Conservation (phyloP, 2,113 vertebrate genomes). For the Herpailurus yagouaroundi region DNA sequence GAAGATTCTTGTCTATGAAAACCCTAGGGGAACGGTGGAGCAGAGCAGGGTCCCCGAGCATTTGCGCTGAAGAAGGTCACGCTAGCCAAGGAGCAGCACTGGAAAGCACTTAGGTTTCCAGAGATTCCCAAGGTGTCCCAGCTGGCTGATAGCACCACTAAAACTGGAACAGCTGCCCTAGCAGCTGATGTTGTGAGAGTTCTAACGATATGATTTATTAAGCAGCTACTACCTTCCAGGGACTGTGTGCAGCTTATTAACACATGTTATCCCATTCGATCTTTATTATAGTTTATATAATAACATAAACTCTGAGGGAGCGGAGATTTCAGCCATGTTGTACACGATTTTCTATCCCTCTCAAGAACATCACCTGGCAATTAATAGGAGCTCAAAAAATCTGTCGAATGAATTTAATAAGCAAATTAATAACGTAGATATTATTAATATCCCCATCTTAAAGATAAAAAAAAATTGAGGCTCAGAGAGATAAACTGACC, state of each 20-base stretch:
- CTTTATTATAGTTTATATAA: background rate
- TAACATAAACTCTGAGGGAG: background rate
- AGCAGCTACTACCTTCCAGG: background rate
- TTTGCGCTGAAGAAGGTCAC: background rate
- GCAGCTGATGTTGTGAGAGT: background rate
- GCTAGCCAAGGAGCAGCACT: background rate
- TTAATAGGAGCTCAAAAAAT: background rate
- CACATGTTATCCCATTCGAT: background rate
- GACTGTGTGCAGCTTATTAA: background rate
- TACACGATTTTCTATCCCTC: background rate
- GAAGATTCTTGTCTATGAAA: background rate
- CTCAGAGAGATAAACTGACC: background rate
- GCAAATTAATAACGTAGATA: background rate
- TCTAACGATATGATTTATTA: background rate
- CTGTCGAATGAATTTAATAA: background rate
- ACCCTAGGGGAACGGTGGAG: background rate
- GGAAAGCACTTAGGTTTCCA: background rate
- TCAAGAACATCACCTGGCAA: background rate
- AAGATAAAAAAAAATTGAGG: background rate
- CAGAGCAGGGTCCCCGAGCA: background rate
- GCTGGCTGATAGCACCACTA: background rate
- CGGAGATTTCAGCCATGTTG: background rate
- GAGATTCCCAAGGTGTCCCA: background rate
- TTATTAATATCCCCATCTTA: background rate
- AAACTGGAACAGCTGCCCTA: background rate